phyloP scores from a whole-genome alignment of 2,888 invertebrate genomes.

The Boloria selene region DNA sequence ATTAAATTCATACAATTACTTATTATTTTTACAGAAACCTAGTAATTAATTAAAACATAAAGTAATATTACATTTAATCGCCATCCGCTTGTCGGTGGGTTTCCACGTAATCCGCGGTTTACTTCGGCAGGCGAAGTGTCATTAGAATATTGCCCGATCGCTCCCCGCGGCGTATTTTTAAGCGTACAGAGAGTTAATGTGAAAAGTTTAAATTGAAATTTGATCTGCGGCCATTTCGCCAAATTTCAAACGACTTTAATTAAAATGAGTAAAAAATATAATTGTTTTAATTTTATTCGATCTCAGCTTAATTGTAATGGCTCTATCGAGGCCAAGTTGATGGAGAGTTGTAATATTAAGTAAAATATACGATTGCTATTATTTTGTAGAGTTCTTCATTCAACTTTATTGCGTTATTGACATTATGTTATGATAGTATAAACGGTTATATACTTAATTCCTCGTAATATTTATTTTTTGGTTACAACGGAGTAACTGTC shows the following conservation, averaged over 20 bases:
- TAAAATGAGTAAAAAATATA: constrained; percentile 40
- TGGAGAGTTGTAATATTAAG: not conserved
- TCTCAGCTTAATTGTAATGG: constrained; percentile 18
- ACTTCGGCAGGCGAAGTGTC: constrained; percentile 45
- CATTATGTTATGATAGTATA: too few relatives aligned
- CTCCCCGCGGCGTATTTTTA: constrained; percentile 70
- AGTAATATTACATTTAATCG: constrained; percentile 16
- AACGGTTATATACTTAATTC: too few relatives aligned
- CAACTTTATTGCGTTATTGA: too few relatives aligned
- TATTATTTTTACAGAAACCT: not conserved
- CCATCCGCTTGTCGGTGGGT: constrained; percentile 22
- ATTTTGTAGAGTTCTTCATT: too few relatives aligned
- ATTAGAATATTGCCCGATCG: constrained; percentile 48
- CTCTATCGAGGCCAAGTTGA: not conserved
- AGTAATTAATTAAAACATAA: not conserved
- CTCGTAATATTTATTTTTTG: too few relatives aligned
- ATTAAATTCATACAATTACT: too few relatives aligned
- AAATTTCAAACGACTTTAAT: constrained; percentile 39
- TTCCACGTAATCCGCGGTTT: constrained; percentile 44
- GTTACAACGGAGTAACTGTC: too few relatives aligned
- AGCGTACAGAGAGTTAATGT: constrained; percentile 62
- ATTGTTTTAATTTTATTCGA: constrained; percentile 21
- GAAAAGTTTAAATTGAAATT: constrained; percentile 76
- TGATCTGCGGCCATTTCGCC: constrained; percentile 55
- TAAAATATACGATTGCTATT: too few relatives aligned